A percentile compares a stretch with the other conserved stretches of the same genome.
Evolutionary conservation across 1,140 invertebrate species (phyloP).

Genomic region (Trachymyrmex cornetzi): DNA sequence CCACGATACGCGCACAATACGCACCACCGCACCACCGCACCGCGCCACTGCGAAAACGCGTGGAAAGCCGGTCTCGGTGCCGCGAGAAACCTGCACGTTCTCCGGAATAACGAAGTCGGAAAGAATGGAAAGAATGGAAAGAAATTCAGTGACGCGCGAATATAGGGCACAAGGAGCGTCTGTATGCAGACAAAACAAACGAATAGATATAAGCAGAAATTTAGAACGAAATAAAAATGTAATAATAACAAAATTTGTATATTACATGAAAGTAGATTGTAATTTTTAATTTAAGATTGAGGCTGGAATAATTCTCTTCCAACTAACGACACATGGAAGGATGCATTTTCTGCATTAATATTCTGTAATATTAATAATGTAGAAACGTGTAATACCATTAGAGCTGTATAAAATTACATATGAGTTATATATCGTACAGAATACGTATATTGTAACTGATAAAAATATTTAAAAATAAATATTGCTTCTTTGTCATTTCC

Average conservation of each 20-base stretch:
- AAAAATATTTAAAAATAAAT: too few species aligned
- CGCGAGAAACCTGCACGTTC: conserved; percentile 43
- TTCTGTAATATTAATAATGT: too few species aligned
- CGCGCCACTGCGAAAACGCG: conserved; percentile 51
- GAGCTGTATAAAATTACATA: too few species aligned
- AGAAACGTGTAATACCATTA: too few species aligned
- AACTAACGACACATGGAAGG: too few species aligned
- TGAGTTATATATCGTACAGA: too few species aligned
- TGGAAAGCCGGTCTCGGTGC: conserved; percentile 51
- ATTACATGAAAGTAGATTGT: background rate
- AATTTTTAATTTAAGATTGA: background rate
- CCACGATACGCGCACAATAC: background rate
- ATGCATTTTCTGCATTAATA: too few species aligned
- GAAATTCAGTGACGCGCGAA: conserved; percentile 5
- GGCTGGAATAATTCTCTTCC: background rate
- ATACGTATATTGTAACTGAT: too few species aligned
- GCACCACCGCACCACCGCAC: background rate
- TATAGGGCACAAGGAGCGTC: background rate
- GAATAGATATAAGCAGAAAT: background rate
- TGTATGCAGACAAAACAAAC: background rate
- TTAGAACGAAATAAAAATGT: background rate
- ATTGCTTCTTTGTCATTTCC: too few species aligned
- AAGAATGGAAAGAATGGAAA: conserved; percentile 31
- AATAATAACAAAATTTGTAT: background rate
- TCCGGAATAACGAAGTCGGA: conserved; percentile 11